Evolutionary conservation across 30 jellyfish, hydroid and myxozoan genomes (phyloP), one percentile per base, ranked within the genome.

Genomic region (Clytia hemisphaerica): DNA sequence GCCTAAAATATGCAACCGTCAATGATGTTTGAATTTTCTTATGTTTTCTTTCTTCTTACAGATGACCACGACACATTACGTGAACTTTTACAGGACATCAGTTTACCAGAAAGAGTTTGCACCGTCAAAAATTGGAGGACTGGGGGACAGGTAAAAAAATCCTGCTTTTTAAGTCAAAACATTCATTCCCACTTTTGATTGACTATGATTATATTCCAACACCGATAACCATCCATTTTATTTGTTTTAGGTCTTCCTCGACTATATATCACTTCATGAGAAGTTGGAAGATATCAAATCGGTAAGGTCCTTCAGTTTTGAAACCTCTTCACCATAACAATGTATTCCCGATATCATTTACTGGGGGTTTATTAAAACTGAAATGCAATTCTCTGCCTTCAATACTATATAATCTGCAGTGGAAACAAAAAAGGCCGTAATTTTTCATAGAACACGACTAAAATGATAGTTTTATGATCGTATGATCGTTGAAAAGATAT

Each of bases 161-260:
- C 14, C 53, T 58, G 3, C 3, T 58, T 5, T 58, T 58, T 2
- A 58, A 7, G 10, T 40, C 14, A 7, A 7, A 40, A 10, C 53
- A 16, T 40, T 16, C 14, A 16, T 10, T 7, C 10, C 14, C 16
- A 7, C 53, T 40, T 40, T 16, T 3, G 44, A 12, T n/a, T 7
- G 2, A 0, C 6, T 28, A n/a, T 49, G 12, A 30, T 21, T 35
- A 34, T 57, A 22, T 2, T 18, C 27, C 36, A 36, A 29, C 0
- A 19, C 32, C 6, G 29, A 9, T 5, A 2, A 24, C 14, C 19
- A 9, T 35, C 2, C 30, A n/a, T 1, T 4, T n/a, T 26, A 22
- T 65, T 34, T 58, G 14, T 82, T 82, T 36, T 66, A 85, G 96
- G 86, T 85, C 34, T 88, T 60, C 55, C 77, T 88, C 68, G 94